phyloP scores from a whole-genome alignment of 2,888 invertebrate species.

The Thymelicus acteon region DNA sequence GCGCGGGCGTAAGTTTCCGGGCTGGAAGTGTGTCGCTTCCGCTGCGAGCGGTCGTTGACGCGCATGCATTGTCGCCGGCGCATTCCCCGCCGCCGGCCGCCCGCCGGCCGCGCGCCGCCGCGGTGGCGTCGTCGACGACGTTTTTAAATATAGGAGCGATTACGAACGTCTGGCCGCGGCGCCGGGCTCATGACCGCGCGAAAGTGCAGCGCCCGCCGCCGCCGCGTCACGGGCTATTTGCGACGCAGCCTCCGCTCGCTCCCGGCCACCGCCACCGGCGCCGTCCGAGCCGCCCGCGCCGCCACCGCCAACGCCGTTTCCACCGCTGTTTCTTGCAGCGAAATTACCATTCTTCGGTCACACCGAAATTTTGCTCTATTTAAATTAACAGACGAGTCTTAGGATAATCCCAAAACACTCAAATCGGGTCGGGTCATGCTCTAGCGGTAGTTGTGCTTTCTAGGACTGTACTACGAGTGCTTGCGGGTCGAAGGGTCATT shows the following conservation, averaged over 20 bases:
- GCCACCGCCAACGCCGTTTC: slow-evolving; percentile 22
- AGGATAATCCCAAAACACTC: too few relatives aligned
- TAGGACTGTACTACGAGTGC: too few relatives aligned
- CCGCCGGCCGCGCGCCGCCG: slow-evolving; percentile 65
- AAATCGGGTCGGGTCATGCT: too few relatives aligned
- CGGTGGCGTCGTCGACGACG: slow-evolving; percentile 70
- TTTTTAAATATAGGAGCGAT: slow-evolving; percentile 83
- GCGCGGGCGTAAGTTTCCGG: slow-evolving; percentile 81
- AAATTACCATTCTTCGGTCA: neutral
- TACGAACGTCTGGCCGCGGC: slow-evolving; percentile 79
- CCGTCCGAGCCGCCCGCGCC: slow-evolving; percentile 22
- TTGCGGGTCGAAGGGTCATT: neutral
- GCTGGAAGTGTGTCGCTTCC: slow-evolving; percentile 84
- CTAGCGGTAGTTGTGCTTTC: too few relatives aligned
- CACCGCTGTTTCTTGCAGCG: neutral
- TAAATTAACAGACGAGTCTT: too few relatives aligned
- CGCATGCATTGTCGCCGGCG: slow-evolving; percentile 75
- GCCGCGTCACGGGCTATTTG: slow-evolving; percentile 82
- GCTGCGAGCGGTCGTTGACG: slow-evolving; percentile 82
- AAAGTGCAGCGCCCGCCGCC: slow-evolving; percentile 82
- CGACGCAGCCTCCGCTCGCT: slow-evolving; percentile 54
- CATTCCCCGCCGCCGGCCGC: slow-evolving; percentile 75
- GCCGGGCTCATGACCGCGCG: slow-evolving; percentile 80
- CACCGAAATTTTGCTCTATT: too few relatives aligned
- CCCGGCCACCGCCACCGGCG: slow-evolving; percentile 36